Evolutionary conservation across 1,140 invertebrate genomes (phyloP).

Genomic region (Pogonognathellus flavescens): DNA sequence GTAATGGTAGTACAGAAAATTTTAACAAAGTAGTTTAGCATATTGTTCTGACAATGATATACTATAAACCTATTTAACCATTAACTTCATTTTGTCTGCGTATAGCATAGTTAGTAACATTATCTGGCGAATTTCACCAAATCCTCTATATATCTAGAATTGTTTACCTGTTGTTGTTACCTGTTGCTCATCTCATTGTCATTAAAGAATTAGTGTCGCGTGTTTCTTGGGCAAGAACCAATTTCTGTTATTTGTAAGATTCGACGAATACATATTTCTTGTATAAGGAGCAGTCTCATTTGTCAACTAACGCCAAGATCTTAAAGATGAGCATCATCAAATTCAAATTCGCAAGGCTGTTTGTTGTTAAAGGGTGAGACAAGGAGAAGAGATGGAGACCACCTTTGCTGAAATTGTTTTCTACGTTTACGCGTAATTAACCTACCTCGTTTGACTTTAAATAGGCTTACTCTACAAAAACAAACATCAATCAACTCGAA

Average conservation of each 20-base stretch:
- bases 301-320: constrained; percentile 47
- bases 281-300: constrained; percentile 56
- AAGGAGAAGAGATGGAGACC: constrained; percentile 7
- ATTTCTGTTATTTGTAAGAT: constrained; percentile 20
- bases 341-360: constrained; percentile 32
- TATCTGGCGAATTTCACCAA: neutral
- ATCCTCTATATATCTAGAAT: neutral
- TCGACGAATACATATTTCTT: constrained; percentile 49
- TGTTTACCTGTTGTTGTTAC: neutral
- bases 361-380: neutral
- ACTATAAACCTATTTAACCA: neutral
- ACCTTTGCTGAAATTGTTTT: constrained; percentile 16
- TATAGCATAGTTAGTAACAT: neutral
- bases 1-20: neutral
- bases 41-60: too few species aligned
- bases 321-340: constrained; percentile 6
- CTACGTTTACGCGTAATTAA: constrained; percentile 26
- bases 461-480: constrained; percentile 16
- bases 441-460: constrained; percentile 4
- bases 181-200: neutral
- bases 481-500: neutral
- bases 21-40: too few species aligned
- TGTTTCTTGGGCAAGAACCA: constrained; percentile 38
- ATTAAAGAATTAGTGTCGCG: neutral
- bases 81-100: neutral